phyloP scores from a whole-genome alignment of 2,888 invertebrate genomes.

The Rosalia funebris region DNA sequence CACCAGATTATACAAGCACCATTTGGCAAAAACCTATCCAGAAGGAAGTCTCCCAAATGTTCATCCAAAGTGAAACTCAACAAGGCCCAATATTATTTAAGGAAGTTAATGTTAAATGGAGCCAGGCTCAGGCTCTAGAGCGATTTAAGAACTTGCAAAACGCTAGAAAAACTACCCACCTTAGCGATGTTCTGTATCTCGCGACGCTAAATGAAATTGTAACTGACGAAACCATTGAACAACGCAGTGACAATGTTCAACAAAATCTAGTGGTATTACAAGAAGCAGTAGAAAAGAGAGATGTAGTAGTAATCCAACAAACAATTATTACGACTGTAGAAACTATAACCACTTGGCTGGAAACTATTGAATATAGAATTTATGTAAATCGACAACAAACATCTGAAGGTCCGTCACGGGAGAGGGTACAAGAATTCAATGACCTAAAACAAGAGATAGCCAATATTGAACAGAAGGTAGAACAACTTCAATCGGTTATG shows the following conservation, averaged over 20 bases:
- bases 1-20: conserved; percentile 54
- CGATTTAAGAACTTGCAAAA: conserved; percentile 69
- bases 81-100: conserved; percentile 51
- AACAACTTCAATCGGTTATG: conserved; percentile 71
- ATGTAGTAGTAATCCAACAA: conserved; percentile 72
- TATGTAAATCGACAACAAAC: conserved; percentile 70
- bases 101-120: conserved; percentile 64
- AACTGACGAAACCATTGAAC: conserved; percentile 67
- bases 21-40: conserved; percentile 44
- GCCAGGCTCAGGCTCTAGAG: conserved; percentile 68
- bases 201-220: conserved; percentile 70
- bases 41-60: conserved; percentile 27
- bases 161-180: conserved; percentile 67
- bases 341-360: conserved; percentile 84
- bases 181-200: conserved; percentile 72
- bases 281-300: conserved; percentile 69
- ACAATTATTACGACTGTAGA: conserved; percentile 80
- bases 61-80: conserved; percentile 40
- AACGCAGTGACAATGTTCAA: conserved; percentile 69
- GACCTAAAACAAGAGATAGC: conserved; percentile 74
- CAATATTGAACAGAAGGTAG: conserved; percentile 74
- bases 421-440: conserved; percentile 70
- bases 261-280: conserved; percentile 70
- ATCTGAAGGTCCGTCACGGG: conserved; percentile 69
- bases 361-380: conserved; percentile 85